Base-by-base conservation (phyloP, 1,140 invertebrate genomes). In the Triops cancriformis region DNA sequence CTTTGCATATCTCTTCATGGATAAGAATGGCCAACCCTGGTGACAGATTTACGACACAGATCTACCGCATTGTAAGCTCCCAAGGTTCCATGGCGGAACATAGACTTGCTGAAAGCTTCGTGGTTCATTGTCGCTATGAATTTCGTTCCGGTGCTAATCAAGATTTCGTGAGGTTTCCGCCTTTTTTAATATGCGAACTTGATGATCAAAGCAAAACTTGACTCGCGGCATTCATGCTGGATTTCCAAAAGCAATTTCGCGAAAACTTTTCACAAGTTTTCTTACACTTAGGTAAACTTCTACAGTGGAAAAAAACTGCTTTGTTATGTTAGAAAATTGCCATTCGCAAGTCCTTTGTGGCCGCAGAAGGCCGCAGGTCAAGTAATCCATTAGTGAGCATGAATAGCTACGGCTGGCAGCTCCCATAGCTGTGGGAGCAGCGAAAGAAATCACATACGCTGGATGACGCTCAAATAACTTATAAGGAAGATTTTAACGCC, bases 61-160 rank as follows among this genome's bases (percentile, higher is more conserved):
- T 64, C 51, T 64, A 64, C 51, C 51, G 51, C 51, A 18, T 64
- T 64, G 51, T 64, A 64, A 64, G 51, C 51, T 64, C 14, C 14
- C 14, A 64, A 64, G 51, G 14, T 64, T 64, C 51, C 51, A n/a
- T 7, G 43, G 43, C 43, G 43, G 43, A 45, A 45, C 11, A 45
- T 64, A 23, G 18, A 64, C 51, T 64, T 64, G 51, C 51, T 64
- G 51, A 64, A 23, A 64, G 51, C 51, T 64, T 5, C 5, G 51
- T 6, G 51, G 51, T 64, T 64, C 51, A 64, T 64, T 64, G 51
- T 64, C 51, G 51, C 51, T 64, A 64, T 23, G 51, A 64, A 64
- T 64, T 64, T 64, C 51, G 51, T 64, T 64, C 51, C 51, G 51
- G 51, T 64, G 5, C 51, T 64, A 64, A 64, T 64, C 10, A 64